These are phyloP conservation scores for Aegithalos caudatus DNA, from an alignment of 2,113 vertebrate genomes.

Conservation along the genomic window DNA sequence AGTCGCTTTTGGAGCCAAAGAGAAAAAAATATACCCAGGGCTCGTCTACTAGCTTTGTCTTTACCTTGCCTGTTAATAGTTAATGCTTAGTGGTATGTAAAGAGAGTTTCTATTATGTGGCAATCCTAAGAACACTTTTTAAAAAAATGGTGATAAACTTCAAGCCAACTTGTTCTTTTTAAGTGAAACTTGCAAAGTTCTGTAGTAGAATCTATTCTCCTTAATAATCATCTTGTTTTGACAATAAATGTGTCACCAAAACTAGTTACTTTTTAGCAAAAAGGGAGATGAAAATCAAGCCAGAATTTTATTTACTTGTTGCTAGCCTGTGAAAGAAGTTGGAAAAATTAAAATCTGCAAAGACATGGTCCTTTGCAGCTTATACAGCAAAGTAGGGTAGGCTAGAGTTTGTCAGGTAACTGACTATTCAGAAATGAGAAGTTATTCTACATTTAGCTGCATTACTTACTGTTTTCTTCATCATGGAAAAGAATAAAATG, in stretches of 20 bases:
- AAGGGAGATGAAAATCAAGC: neutral
- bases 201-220: conserved; percentile 37
- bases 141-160: conserved; percentile 32
- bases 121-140: conserved; percentile 36
- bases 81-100: conserved; percentile 33
- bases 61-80: conserved; percentile 45
- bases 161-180: conserved; percentile 51
- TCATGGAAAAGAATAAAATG: conserved; percentile 74
- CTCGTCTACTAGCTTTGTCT: neutral
- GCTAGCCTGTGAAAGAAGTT: conserved; percentile 11
- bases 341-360: neutral
- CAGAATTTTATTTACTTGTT: neutral
- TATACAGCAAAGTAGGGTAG: neutral
- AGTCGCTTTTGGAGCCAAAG: conserved; percentile 14
- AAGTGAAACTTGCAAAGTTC: conserved; percentile 27
- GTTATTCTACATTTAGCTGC: conserved; percentile 69
- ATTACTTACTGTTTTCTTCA: conserved; percentile 73
- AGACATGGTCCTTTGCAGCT: neutral
- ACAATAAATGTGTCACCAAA: conserved; percentile 41
- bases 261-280: conserved; percentile 1
- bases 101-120: conserved; percentile 51
- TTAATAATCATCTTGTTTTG: conserved; percentile 40
- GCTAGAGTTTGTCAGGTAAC: conserved; percentile 40
- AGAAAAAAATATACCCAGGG: neutral
- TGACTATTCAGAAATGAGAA: conserved; percentile 42